Conservation (phyloP, 2,888 invertebrate species). For the Allolobophora icterica region DNA sequence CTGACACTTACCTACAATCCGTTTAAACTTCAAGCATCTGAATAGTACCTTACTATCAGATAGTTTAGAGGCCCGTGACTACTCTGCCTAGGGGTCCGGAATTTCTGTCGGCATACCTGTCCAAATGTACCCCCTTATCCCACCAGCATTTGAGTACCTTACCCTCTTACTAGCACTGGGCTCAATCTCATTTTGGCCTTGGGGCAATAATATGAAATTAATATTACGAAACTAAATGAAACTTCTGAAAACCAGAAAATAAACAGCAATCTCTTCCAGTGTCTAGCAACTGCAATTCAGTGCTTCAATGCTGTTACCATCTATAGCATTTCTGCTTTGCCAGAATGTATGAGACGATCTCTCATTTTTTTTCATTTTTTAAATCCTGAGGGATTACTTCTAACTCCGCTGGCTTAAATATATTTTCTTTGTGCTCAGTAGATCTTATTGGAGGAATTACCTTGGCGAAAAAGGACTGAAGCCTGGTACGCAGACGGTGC, state of each 20-base stretch:
- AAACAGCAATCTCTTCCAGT: too few species aligned
- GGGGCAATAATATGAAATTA: too few species aligned
- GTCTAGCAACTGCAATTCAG: too few species aligned
- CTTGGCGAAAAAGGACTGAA: constrained; percentile 28
- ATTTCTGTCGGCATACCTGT: too few species aligned
- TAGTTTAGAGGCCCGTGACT: too few species aligned
- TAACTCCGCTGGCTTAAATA: neutral
- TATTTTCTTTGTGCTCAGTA: neutral
- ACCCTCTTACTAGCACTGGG: neutral
- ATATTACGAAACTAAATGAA: too few species aligned
- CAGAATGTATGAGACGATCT: neutral
- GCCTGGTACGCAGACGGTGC: constrained; percentile 11
- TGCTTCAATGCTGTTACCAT: neutral
- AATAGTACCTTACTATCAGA: too few species aligned
- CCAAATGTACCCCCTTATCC: neutral
- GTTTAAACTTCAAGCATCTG: too few species aligned
- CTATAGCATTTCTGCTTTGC: neutral
- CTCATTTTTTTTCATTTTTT: neutral
- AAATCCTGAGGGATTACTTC: neutral
- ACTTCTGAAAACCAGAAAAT: neutral
- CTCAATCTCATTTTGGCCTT: neutral
- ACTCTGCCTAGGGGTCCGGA: too few species aligned
- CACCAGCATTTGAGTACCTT: neutral
- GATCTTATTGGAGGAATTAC: neutral
- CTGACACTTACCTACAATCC: too few species aligned